Base-by-base conservation (phyloP, 2,797 vertebrate species). In the Erithacus rubecula region DNA sequence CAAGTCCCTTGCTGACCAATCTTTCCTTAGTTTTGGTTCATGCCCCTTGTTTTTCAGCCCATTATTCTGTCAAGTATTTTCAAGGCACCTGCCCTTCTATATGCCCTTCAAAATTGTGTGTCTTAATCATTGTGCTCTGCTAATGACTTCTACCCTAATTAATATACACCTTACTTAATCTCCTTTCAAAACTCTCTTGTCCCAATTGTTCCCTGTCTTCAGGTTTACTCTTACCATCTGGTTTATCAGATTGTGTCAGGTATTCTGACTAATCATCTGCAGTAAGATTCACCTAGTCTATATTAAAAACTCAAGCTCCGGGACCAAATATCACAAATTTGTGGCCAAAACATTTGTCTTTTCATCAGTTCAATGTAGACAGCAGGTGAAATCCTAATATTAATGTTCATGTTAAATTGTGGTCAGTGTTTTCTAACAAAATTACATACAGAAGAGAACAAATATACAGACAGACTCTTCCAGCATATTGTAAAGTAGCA, bases 21-120 rank as follows among this genome's bases (percentile, higher is more conserved):
- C 76, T 96, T 96, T 94, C 87, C 91, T 96, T 92, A 96, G 78
- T 56, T 90, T 93, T 65, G 30, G 84, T 94, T 93, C 96, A 70
- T 86, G 60, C 32, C 72, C 81, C 89, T 85, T 91, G 63, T 88
- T 97, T 91, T 87, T 81, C 94, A 94, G 72, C 26, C 79, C 85
- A 90, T 97, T 97, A 93, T 37, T 87, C 88, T 55, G n/a, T 49
- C 70, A 84, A 62, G 65, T 89, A 85, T 83, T 93, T 93, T 93
- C 41, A 84, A 72, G 41, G 5, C 69, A 89, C 63, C 41, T 71
- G 41, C n/a, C n/a, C 36, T 81, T 94, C 70, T 86, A n/a, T 37
- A 46, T 70, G 85, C 39, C 93, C 88, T 97, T 97, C 89, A 95
- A 94, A 89, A 74, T 12, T 82, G 14, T 92, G 44, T 56, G 59